phyloP scores from a whole-genome alignment of 2,113 vertebrate species.

The Micronycteris hirsuta region DNA sequence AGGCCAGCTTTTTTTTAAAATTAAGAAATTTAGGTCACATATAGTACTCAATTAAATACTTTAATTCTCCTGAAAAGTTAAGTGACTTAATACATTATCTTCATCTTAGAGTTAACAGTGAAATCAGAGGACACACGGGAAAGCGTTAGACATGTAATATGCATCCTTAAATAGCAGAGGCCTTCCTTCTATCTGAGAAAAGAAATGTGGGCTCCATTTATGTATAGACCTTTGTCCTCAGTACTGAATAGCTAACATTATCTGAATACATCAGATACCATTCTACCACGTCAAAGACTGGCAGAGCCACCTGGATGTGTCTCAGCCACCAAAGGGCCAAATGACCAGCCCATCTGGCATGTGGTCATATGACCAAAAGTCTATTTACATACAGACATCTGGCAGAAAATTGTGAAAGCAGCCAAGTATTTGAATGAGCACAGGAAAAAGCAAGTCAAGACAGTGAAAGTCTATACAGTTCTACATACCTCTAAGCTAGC shows the following conservation, averaged over 20 bases:
- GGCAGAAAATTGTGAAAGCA: neutral
- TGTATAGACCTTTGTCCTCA: constrained; percentile 43
- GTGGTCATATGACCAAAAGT: neutral
- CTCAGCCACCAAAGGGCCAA: neutral
- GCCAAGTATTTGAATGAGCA: neutral
- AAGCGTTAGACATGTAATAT: neutral
- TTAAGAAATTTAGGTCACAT: neutral
- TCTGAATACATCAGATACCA: constrained; percentile 52
- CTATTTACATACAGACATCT: constrained; percentile 25
- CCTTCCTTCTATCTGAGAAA: constrained; percentile 22
- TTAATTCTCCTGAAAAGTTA: constrained; percentile 6
- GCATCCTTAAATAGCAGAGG: constrained; percentile 39
- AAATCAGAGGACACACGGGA: neutral
- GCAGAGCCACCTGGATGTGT: constrained; percentile 58
- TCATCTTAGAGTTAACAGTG: neutral
- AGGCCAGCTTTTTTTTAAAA: neutral
- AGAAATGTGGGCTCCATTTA: constrained; percentile 41
- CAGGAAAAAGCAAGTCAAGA: neutral
- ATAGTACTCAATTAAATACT: neutral
- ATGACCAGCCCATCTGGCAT: constrained; percentile 27
- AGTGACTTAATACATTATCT: neutral
- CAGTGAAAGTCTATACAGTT: too few species aligned
- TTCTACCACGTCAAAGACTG: constrained; percentile 42
- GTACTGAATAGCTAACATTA: constrained; percentile 49
- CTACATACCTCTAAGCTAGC: neutral